These are phyloP conservation scores for Punctoribates punctum DNA, from an alignment of 2,888 invertebrate genomes.

Conservation along the genomic window DNA sequence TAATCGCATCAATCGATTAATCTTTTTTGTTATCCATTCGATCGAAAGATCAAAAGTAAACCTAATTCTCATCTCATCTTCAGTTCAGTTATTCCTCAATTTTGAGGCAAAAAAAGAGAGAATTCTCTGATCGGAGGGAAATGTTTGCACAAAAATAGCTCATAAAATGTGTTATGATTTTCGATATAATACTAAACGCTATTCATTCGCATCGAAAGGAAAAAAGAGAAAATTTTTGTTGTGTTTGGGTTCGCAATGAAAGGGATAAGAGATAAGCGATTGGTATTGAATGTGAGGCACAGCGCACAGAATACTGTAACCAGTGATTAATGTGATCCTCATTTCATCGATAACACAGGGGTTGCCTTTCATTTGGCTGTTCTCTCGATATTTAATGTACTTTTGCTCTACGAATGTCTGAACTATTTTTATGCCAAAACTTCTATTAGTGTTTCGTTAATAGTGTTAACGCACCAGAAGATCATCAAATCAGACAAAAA, in stretches of 20 bases:
- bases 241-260: background rate
- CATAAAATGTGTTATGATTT: conserved; percentile 5
- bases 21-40: conserved; percentile 6
- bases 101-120: background rate
- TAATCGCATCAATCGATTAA: conserved; percentile 3
- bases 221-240: background rate
- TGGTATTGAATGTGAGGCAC: conserved; percentile 1
- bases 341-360: conserved; percentile 31
- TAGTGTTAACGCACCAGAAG: conserved; percentile 34
- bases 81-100: background rate
- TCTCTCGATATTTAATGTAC: conserved; percentile 12
- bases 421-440: conserved; percentile 15
- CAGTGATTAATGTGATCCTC: conserved; percentile 34
- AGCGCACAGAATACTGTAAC: background rate
- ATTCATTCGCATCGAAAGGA: background rate
- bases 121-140: background rate
- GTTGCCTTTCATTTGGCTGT: conserved; percentile 16
- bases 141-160: background rate
- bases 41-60: background rate
- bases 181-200: background rate
- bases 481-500: conserved; percentile 27
- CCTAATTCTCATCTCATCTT: conserved; percentile 1
- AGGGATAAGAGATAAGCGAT: conserved; percentile 35
- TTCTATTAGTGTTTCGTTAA: background rate
- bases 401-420: conserved; percentile 5